Base-by-base conservation (phyloP, 2,888 invertebrate species). In the Chymomyza fuscimana region DNA sequence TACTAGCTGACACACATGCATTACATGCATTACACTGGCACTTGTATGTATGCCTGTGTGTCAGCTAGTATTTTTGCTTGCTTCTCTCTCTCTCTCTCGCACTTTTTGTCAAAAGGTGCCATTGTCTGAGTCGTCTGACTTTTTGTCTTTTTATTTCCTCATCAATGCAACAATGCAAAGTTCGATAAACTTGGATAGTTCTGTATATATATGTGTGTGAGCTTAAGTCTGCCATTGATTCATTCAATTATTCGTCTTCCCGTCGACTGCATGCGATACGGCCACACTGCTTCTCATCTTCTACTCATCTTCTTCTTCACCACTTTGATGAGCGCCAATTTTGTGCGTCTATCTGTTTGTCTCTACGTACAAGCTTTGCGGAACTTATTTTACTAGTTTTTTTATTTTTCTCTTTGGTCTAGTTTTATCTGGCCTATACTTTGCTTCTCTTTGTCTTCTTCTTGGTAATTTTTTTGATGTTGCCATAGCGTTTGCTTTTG, bases 161-260 rank as follows among this genome's bases (percentile, higher is more conserved):
- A 46, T 12, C 40, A 46, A 46, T 46, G 65, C 71, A 77, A 69
- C 65, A 73, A 82, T 69, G 69, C 73, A 76, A 84, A 85, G 84
- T 87, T 85, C 86, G 88, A 84, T 88, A 88, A 81, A 88, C 86
- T 74, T 73, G 59, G 67, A 9, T 29, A 56, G 32, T 46, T 46
- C 32, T 46, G 40, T 12, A 12, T 46, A 1, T 46, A 7, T 46
- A 1, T 4, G 40, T 46, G 40, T 12, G 40, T 46, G 40, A 12
- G 40, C 3, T 10, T 46, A 25, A 65, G 56, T 63, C 62, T 67
- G 63, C 51, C 60, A 69, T 63, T 76, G 73, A 61, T 77, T 81
- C 82, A 82, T 82, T 82, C 85, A 82, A 82, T 82, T 82, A 82
- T 82, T 84, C 25, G 25, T 22, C 12, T 58, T 58, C 29, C 58